Evolutionary conservation across 2,888 invertebrate genomes (phyloP).

Genomic region (Beris morrisii): DNA sequence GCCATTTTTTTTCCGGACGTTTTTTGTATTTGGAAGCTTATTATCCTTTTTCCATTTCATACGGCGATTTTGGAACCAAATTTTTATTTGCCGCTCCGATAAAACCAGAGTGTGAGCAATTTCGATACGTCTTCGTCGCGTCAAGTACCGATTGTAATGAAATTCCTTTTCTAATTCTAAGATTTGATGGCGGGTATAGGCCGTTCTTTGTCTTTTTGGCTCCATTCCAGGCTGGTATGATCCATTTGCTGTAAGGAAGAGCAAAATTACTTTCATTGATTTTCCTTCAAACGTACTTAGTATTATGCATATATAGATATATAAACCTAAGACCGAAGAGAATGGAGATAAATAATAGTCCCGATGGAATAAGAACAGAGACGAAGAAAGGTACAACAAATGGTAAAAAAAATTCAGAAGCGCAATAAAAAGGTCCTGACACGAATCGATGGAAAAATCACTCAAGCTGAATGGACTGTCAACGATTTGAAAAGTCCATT

Average conservation of each 20-base stretch:
- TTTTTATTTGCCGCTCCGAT: slow-evolving; percentile 87
- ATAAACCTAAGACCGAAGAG: neutral
- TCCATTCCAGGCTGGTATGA: slow-evolving; percentile 90
- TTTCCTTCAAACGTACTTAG: neutral
- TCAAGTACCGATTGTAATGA: slow-evolving; percentile 95
- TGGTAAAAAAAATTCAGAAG: neutral
- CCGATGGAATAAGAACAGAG: neutral
- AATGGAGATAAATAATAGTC: neutral
- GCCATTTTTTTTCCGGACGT: slow-evolving; percentile 64
- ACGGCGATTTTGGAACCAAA: slow-evolving; percentile 83
- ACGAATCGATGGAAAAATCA: slow-evolving; percentile 42
- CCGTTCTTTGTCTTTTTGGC: slow-evolving; percentile 93
- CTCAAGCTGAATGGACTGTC: slow-evolving; percentile 44
- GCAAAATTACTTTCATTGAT: slow-evolving; percentile 32
- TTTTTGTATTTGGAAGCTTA: slow-evolving; percentile 61
- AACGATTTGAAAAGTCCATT: slow-evolving; percentile 44
- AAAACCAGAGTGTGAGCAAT: slow-evolving; percentile 95
- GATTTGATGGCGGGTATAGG: slow-evolving; percentile 97
- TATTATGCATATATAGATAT: neutral
- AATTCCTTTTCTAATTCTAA: slow-evolving; percentile 97
- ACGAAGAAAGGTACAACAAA: neutral
- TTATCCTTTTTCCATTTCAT: slow-evolving; percentile 86
- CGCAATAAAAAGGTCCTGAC: slow-evolving; percentile 29
- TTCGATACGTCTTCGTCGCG: slow-evolving; percentile 92
- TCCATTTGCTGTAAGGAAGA: slow-evolving; percentile 75